Evolutionary conservation across 2,113 vertebrate species (phyloP).

Genomic region (Ranitomeya variabilis): DNA sequence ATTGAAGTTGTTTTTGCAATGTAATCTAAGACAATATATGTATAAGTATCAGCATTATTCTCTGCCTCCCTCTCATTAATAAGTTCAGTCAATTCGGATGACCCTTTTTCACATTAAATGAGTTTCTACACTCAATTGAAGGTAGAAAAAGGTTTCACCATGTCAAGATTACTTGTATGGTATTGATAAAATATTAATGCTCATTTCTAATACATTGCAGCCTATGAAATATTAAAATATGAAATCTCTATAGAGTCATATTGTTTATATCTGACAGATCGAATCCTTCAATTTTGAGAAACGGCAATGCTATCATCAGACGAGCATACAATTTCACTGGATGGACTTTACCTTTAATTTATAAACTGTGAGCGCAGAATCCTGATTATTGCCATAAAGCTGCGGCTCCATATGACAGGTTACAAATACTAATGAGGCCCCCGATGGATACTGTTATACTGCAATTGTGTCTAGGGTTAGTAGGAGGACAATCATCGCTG

Average conservation of each 20-base stretch:
- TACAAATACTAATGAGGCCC: background rate
- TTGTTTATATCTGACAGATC: background rate
- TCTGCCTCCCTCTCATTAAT: background rate
- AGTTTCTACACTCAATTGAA: background rate
- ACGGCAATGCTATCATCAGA: background rate
- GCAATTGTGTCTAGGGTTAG: background rate
- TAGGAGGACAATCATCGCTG: background rate
- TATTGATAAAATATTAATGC: background rate
- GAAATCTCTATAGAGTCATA: background rate
- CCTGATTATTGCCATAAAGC: background rate
- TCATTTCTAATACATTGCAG: constrained; percentile 4
- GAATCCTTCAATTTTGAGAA: background rate
- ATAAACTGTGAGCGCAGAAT: background rate
- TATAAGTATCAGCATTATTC: background rate
- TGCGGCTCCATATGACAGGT: no score
- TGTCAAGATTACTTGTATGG: background rate
- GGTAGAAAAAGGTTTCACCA: background rate
- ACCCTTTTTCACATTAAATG: background rate
- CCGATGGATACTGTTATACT: background rate
- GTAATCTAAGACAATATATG: background rate
- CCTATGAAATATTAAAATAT: background rate
- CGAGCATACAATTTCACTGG: background rate
- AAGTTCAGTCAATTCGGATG: background rate
- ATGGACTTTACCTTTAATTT: background rate
- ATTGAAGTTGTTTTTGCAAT: background rate